Percentiles rank a stretch among this genome's conserved stretches.
Conservation (phyloP, 2,797 vertebrate species). For the Bradypus variegatus region DNA sequence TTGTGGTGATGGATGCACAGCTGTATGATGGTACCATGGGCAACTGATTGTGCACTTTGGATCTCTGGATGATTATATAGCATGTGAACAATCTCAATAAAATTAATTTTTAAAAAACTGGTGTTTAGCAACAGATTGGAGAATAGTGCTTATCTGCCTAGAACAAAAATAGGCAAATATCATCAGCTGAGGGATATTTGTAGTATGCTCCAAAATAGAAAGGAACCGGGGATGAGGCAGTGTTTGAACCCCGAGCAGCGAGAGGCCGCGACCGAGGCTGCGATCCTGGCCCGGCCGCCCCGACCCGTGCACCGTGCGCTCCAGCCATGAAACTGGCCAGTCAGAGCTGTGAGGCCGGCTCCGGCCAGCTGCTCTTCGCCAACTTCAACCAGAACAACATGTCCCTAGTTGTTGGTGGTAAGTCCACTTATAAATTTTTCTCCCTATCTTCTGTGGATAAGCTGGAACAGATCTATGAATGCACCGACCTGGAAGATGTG, state of each 20-base stretch:
- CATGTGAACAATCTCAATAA: too few species aligned
- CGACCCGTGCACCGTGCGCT: slow-evolving; percentile 50
- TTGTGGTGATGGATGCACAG: too few species aligned
- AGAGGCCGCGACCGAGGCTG: slow-evolving; percentile 62
- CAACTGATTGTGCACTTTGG: too few species aligned
- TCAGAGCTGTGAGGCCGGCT: slow-evolving; percentile 94
- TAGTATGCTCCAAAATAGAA: not conserved
- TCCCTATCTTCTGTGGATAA: too few species aligned
- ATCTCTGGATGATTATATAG: too few species aligned
- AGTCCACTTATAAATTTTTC: too few species aligned
- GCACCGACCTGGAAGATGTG: too few species aligned
- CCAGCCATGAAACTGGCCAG: slow-evolving; percentile 95
- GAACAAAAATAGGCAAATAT: not conserved
- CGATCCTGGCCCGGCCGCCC: slow-evolving; percentile 39
- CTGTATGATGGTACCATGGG: too few species aligned
- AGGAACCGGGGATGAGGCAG: slow-evolving; percentile 69
- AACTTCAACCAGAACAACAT: slow-evolving; percentile 99
- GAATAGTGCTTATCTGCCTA: not conserved
- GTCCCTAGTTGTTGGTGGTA: slow-evolving; percentile 62
- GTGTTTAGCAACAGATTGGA: not conserved
- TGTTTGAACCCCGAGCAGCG: slow-evolving; percentile 48
- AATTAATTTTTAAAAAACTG: too few species aligned
- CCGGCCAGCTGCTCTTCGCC: slow-evolving; percentile 96
- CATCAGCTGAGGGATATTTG: not conserved
- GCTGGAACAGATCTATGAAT: too few species aligned